Evolutionary conservation across 2,888 invertebrate species (phyloP), one percentile per base, ranked within the genome.

Genomic region (Papilio gigon): DNA sequence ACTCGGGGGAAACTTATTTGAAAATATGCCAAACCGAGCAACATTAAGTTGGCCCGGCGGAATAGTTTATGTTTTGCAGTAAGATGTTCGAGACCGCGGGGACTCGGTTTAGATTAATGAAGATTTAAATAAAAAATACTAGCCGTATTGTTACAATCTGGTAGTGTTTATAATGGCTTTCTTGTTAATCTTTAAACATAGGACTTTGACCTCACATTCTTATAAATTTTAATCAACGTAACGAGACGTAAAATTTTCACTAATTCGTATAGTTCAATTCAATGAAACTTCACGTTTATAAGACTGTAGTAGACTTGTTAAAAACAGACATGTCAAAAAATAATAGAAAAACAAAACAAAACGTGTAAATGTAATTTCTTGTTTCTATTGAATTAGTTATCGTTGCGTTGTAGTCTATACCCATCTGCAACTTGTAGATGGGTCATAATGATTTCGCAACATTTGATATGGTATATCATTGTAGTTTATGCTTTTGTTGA

Each of bases 1-100:
- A 79, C 73, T 76, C 74, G 33, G 53, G n/a, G 12, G 1, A 50
- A 66, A 50, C 37, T 66, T 66, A 59, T 66, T 66, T 66, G 60
- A 59, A 50, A 66, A 60, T 66, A 47, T 60, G 66, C 66, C 66
- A 66, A 60, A 30, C 56, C 65, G 14, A 56, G 27, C 17, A 27
- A 35, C 47, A 66, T 66, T 66, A 60, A 11, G 61, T 63, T 59
- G 6, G 20, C 27, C 40, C 59, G 11, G 35, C 25, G 47, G 30
- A 58, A 65, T 47, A 66, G 65, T 65, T 58, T 42, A 65, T 44
- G 56, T 65, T 33, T 17, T 58, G 40, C 40, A 30, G 17, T n/a
- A n/a, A 25, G 25, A 37, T 40, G 27, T 64, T 64, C n/a, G 22
- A 33, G 30, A 65, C 9, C 30, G 33, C 42, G 42, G 40, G 20